phyloP scores from a whole-genome alignment of 2,797 vertebrate species.

The Cyclura pinguis region DNA sequence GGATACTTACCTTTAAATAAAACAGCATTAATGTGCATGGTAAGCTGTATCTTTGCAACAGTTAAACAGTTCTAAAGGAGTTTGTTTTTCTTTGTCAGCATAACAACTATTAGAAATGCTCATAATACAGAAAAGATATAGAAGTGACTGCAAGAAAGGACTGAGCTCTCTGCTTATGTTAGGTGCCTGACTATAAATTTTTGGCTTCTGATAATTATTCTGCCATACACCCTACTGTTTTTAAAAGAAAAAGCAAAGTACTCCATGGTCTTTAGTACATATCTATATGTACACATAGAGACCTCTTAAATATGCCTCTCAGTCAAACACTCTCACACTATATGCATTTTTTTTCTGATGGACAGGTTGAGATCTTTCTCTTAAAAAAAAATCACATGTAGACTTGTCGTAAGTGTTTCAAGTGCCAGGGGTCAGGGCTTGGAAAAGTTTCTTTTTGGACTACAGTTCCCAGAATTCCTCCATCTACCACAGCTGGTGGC shows the following conservation, averaged over 20 bases:
- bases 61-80: conserved; percentile 27
- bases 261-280: background rate
- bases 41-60: conserved; percentile 20
- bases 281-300: background rate
- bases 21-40: conserved; percentile 4
- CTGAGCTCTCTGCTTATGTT: background rate
- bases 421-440: too few species aligned
- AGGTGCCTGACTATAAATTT: background rate
- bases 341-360: too few species aligned
- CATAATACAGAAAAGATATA: background rate
- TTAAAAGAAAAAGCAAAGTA: background rate
- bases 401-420: too few species aligned
- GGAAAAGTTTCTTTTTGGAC: background rate
- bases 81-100: conserved; percentile 13
- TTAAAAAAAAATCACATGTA: too few species aligned
- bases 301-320: background rate
- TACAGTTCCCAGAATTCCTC: background rate
- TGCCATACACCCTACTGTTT: background rate
- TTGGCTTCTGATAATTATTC: background rate
- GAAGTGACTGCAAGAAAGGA: background rate
- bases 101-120: conserved; percentile 30
- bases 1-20: conserved; percentile 27
- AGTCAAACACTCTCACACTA: background rate
- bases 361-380: too few species aligned
- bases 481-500: too few species aligned